Conservation (phyloP, 2,797 vertebrate genomes). For the Selene dorsalis region DNA sequence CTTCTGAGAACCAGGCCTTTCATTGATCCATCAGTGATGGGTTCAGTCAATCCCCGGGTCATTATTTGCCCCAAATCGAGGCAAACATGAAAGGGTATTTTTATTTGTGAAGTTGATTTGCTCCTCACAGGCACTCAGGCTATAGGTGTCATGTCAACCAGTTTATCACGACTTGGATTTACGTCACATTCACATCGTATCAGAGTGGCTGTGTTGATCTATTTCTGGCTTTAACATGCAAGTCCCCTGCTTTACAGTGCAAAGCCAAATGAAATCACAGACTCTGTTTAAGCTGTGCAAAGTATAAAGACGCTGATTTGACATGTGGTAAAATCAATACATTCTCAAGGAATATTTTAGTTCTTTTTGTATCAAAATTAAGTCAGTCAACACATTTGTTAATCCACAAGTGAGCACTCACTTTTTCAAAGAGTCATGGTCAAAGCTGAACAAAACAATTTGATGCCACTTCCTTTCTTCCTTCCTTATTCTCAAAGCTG, state of each 20-base stretch:
- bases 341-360: neutral
- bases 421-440: neutral
- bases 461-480: neutral
- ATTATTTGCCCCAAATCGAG: neutral
- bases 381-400: neutral
- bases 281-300: neutral
- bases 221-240: neutral
- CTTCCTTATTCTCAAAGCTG: neutral
- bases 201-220: neutral
- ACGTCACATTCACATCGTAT: neutral
- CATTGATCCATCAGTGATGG: constrained; percentile 1
- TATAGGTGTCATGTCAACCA: neutral
- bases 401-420: neutral
- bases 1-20: neutral
- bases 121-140: neutral
- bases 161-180: neutral
- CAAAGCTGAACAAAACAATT: neutral
- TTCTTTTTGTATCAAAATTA: neutral
- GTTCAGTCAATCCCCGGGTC: constrained; percentile 4
- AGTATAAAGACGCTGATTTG: neutral
- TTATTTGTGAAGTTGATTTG: neutral
- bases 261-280: neutral
- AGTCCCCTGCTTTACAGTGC: neutral
- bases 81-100: constrained; percentile 2
- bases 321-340: neutral